phyloP scores from a whole-genome alignment of 2,888 invertebrate species.

The Ophion obscuratus region DNA sequence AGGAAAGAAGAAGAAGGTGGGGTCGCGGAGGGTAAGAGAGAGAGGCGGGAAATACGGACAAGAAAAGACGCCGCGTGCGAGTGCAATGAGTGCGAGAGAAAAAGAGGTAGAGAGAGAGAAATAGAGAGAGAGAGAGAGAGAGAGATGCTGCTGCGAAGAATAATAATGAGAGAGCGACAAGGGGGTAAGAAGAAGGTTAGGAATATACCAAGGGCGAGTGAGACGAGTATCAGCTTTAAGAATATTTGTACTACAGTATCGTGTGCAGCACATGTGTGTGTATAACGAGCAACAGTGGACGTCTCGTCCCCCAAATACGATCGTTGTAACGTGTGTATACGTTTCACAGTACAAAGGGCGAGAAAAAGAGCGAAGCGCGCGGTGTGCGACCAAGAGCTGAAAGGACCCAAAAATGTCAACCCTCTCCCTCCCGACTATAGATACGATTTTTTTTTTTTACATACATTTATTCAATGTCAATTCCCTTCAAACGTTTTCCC shows the following conservation, averaged over 20 bases:
- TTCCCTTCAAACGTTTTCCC: too few species aligned
- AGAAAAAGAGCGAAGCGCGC: conserved; percentile 31
- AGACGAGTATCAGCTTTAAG: conserved; percentile 43
- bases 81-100: conserved; percentile 25
- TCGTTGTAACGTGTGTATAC: background rate
- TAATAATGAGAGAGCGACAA: conserved; percentile 70
- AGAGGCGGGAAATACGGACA: conserved; percentile 39
- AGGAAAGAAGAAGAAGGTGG: conserved; percentile 51
- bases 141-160: conserved; percentile 68
- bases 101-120: conserved; percentile 9
- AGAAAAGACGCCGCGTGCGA: conserved; percentile 67
- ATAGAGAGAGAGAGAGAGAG: conserved; percentile 25
- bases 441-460: too few species aligned
- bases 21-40: background rate
- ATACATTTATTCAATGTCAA: too few species aligned
- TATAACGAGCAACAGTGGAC: too few species aligned
- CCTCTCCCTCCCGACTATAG: too few species aligned
- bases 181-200: conserved; percentile 25
- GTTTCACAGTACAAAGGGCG: background rate
- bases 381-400: conserved; percentile 69
- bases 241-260: conserved; percentile 47
- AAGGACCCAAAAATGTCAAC: conserved; percentile 24
- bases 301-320: too few species aligned
- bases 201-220: conserved; percentile 36
- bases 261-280: background rate